Conservation (phyloP, 1,140 invertebrate genomes). For the Drosophila bifasciata region DNA sequence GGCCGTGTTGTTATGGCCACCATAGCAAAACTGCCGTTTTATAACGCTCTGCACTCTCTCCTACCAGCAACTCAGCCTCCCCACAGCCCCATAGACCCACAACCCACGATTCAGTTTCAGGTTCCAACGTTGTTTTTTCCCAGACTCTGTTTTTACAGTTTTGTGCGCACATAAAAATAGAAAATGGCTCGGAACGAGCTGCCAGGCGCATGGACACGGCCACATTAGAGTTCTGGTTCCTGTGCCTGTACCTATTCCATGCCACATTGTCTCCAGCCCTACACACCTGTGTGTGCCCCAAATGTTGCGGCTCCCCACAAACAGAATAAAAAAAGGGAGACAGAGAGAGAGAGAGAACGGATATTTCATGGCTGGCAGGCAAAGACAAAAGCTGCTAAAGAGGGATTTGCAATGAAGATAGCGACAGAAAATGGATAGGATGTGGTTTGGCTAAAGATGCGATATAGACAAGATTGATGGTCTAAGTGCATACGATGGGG, state of each 20-base stretch:
- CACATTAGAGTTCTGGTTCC: slow-evolving; percentile 66
- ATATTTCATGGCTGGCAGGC: slow-evolving; percentile 28
- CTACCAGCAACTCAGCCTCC: too few species aligned
- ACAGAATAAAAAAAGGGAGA: background rate
- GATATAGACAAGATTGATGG: background rate
- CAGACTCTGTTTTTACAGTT: slow-evolving; percentile 70
- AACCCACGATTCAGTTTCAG: too few species aligned
- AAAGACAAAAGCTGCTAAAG: slow-evolving; percentile 43
- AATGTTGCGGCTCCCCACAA: slow-evolving; percentile 59
- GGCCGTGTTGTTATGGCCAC: slow-evolving; percentile 77
- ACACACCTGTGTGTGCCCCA: slow-evolving; percentile 59
- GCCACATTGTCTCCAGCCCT: slow-evolving; percentile 16
- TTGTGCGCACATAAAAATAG: slow-evolving; percentile 82
- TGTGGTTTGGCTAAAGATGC: background rate
- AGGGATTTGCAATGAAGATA: background rate
- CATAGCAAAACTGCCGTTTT: slow-evolving; percentile 68
- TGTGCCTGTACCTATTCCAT: background rate
- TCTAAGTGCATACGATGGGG: too few species aligned
- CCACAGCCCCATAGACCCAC: fast-evolving
- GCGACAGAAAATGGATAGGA: slow-evolving; percentile 12
- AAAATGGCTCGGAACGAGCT: slow-evolving; percentile 71
- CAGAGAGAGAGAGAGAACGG: background rate
- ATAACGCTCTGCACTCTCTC: slow-evolving; percentile 60
- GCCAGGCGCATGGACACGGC: slow-evolving; percentile 51
- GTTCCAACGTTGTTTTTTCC: background rate